Conservation (phyloP, 2,797 vertebrate species). For the Aplochiton taeniatus region DNA sequence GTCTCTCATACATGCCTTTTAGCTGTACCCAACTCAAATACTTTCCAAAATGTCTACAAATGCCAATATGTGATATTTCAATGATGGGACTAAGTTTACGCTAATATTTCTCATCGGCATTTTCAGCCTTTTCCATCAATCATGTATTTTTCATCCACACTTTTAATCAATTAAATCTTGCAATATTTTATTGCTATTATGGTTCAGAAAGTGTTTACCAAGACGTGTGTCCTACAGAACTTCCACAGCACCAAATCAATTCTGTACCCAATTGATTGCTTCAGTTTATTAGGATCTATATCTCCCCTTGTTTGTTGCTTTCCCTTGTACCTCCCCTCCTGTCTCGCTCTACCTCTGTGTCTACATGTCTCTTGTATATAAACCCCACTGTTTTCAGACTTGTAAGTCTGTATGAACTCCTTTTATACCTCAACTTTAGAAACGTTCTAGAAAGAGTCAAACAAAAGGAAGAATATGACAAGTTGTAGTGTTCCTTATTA, state of each 20-base stretch:
- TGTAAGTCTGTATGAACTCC: constrained; percentile 83
- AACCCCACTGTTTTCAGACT: constrained; percentile 83
- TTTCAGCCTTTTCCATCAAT: too few relatives aligned
- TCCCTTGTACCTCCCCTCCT: constrained; percentile 76
- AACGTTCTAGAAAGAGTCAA: constrained; percentile 86
- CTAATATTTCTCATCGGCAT: too few relatives aligned
- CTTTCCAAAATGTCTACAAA: too few relatives aligned
- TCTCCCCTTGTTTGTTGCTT: constrained; percentile 61
- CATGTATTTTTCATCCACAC: too few relatives aligned
- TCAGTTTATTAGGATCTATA: constrained; percentile 77
- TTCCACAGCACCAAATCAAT: constrained; percentile 70
- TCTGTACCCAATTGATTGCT: constrained; percentile 56
- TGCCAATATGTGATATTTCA: too few relatives aligned
- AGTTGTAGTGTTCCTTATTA: constrained; percentile 88
- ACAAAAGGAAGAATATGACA: constrained; percentile 80
- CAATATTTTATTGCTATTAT: too few relatives aligned
- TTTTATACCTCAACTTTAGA: constrained; percentile 91
- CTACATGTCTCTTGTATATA: constrained; percentile 85
- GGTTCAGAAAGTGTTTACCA: too few relatives aligned
- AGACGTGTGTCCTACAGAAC: constrained; percentile 26
- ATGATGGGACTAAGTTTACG: too few relatives aligned
- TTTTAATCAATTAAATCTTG: too few relatives aligned
- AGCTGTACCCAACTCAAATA: neutral
- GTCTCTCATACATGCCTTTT: neutral
- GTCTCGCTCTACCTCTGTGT: constrained; percentile 81